Evolutionary conservation across 2,113 vertebrate genomes (phyloP).

Genomic region (Myotis davidii): DNA sequence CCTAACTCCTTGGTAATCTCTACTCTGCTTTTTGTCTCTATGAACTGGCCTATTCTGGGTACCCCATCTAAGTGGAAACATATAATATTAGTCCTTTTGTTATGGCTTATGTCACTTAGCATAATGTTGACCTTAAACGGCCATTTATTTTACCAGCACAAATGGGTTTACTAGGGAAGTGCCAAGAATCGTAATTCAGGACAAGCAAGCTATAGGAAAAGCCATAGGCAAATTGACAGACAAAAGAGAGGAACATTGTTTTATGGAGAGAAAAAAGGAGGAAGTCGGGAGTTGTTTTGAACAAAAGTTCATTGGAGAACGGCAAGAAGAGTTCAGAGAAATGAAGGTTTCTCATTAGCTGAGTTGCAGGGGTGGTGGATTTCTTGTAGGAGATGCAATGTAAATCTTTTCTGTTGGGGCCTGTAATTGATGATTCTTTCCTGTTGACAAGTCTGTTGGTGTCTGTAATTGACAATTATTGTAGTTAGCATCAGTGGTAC

Average conservation of each 20-base stretch:
- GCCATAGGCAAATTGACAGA: background rate
- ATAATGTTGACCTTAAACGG: background rate
- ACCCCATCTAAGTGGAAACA: background rate
- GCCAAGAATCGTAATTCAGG: background rate
- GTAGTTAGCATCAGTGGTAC: background rate
- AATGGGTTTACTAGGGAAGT: background rate
- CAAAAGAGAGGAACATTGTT: background rate
- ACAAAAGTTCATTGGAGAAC: background rate
- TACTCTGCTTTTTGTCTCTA: background rate
- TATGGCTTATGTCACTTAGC: background rate
- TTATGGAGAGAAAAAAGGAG: background rate
- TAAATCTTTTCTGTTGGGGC: background rate
- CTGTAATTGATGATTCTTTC: background rate
- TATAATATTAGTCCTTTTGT: background rate
- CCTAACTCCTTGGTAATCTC: background rate
- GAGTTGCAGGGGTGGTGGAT: background rate
- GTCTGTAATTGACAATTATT: background rate
- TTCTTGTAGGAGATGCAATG: background rate
- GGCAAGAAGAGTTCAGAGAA: background rate
- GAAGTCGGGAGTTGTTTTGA: background rate
- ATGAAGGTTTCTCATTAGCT: background rate
- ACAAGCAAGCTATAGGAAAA: background rate
- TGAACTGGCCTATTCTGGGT: background rate
- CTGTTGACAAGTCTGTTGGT: background rate
- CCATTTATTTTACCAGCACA: background rate